Conservation (phyloP, 2,113 vertebrate species). For the Pogonocichla stellata region DNA sequence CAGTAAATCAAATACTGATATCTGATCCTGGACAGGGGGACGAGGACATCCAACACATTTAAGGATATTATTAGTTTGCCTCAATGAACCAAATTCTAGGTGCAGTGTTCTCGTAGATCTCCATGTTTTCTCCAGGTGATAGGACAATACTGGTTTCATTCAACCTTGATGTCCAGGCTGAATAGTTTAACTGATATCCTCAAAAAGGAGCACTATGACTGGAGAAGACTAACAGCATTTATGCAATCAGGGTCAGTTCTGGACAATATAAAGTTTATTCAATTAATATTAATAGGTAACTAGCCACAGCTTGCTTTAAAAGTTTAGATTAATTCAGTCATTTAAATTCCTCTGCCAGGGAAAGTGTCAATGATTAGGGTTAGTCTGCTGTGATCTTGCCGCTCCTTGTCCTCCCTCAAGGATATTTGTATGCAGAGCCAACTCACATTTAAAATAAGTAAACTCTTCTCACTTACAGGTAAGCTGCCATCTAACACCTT, state of each 20-base stretch:
- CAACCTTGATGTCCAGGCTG: not conserved
- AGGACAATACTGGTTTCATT: not conserved
- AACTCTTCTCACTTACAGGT: not conserved
- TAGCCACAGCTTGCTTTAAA: not conserved
- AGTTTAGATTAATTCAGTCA: not conserved
- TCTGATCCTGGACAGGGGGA: not conserved
- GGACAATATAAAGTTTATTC: not conserved
- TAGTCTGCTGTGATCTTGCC: not conserved
- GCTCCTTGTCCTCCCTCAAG: accelerated
- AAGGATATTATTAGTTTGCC: not conserved
- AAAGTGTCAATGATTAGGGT: not conserved
- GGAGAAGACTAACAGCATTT: not conserved
- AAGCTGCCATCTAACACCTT: not conserved
- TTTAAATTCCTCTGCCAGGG: not conserved
- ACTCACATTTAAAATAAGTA: not conserved
- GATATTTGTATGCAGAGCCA: not conserved
- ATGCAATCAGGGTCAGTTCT: not conserved
- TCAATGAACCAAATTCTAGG: not conserved
- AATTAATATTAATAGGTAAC: not conserved
- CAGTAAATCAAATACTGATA: not conserved
- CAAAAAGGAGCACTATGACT: not conserved
- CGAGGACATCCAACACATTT: not conserved
- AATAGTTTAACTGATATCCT: not conserved
- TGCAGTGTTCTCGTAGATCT: not conserved
- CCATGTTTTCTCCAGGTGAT: not conserved